phyloP scores from a whole-genome alignment of 2,113 vertebrate genomes.

The Nesoenas mayeri region DNA sequence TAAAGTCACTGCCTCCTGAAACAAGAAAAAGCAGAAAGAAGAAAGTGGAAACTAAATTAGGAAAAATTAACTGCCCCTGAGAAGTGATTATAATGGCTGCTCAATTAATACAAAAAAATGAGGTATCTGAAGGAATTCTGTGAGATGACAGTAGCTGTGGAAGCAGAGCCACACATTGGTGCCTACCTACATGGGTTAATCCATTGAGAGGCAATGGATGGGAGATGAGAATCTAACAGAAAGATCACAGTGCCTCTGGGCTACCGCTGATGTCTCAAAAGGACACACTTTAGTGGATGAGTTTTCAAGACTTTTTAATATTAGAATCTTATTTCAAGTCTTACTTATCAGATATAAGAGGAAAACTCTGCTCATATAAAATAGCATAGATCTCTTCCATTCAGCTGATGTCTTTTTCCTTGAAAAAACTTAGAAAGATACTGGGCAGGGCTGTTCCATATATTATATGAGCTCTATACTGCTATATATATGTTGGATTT shows the following conservation, averaged over 20 bases:
- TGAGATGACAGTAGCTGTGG: neutral
- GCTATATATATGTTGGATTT: neutral
- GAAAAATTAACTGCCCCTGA: rapidly evolving
- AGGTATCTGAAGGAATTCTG: neutral
- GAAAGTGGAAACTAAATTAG: neutral
- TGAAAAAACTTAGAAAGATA: neutral
- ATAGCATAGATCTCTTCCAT: neutral
- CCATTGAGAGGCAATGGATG: neutral
- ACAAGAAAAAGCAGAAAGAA: neutral
- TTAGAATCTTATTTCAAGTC: neutral
- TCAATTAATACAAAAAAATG: neutral
- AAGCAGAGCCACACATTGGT: neutral
- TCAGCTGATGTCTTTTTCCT: neutral
- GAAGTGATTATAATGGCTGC: neutral
- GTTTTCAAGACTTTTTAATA: neutral
- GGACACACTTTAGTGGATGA: neutral
- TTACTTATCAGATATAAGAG: neutral
- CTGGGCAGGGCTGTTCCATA: neutral
- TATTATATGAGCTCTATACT: neutral
- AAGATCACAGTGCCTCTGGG: neutral
- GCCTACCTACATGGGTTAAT: rapidly evolving
- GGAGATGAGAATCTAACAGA: neutral
- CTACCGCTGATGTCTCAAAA: neutral
- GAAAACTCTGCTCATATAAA: neutral
- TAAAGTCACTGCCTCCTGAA: neutral